phyloP scores from a whole-genome alignment of 2,797 vertebrate species.

The Halcyon badia region DNA sequence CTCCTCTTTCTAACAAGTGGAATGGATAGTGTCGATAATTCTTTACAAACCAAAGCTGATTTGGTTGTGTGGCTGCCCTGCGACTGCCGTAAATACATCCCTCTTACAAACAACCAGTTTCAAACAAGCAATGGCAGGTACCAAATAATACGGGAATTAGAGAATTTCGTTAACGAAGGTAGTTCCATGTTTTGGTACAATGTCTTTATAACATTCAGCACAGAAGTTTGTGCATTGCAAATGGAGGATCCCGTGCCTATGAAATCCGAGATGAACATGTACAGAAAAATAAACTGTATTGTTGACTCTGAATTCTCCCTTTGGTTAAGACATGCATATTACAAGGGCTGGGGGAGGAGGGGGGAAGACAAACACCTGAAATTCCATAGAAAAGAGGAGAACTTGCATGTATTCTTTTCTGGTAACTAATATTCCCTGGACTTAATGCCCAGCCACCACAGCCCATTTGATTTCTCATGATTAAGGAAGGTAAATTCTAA shows the following conservation, averaged over 20 bases:
- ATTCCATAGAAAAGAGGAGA: conserved; percentile 84
- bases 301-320: conserved; percentile 54
- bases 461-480: conserved; percentile 62
- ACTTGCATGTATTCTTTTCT: conserved; percentile 72
- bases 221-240: conserved; percentile 61
- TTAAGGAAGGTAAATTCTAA: conserved; percentile 80
- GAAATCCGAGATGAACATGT: conserved; percentile 49
- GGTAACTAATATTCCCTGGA: conserved; percentile 71
- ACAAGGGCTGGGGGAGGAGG: conserved; percentile 30
- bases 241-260: conserved; percentile 58
- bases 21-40: conserved; percentile 85
- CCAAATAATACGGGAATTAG: conserved; percentile 43
- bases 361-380: conserved; percentile 54
- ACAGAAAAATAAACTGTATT: conserved; percentile 42
- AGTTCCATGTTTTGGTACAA: conserved; percentile 52
- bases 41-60: conserved; percentile 84
- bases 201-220: conserved; percentile 39
- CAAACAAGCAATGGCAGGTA: conserved; percentile 77
- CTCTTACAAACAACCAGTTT: conserved; percentile 77
- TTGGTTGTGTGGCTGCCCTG: conserved; percentile 76
- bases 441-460: conserved; percentile 73
- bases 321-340: conserved; percentile 81
- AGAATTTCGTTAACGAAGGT: conserved; percentile 57
- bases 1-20: conserved; percentile 89
- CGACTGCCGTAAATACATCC: conserved; percentile 74